phyloP scores from a whole-genome alignment of 1,140 invertebrate species.

The Zaprionus ghesquierei region DNA sequence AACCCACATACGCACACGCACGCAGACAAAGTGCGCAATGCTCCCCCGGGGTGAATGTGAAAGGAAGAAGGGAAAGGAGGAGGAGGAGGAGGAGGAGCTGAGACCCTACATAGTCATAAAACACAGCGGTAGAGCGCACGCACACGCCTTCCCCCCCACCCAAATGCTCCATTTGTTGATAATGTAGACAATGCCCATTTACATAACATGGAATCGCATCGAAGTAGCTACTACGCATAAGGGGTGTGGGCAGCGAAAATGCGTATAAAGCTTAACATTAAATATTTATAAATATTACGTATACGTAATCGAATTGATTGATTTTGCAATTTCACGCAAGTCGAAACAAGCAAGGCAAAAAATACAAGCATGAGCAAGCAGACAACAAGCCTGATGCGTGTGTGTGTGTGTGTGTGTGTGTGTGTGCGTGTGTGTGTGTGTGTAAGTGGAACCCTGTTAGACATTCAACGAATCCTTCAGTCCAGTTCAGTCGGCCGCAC shows the following conservation, averaged over 20 bases:
- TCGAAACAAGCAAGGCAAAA: conserved; percentile 52
- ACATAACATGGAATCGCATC: conserved; percentile 43
- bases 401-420: background rate
- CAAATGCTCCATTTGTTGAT: background rate
- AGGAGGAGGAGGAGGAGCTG: background rate
- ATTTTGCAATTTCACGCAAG: conserved; percentile 75
- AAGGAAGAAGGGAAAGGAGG: background rate
- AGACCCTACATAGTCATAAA: conserved; percentile 14
- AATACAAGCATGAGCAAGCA: conserved; percentile 8
- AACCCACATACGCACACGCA: conserved; percentile 1
- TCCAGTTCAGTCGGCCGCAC: background rate
- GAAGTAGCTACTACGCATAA: background rate
- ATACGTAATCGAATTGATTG: conserved; percentile 78
- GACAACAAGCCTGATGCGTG: background rate
- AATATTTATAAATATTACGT: conserved; percentile 77
- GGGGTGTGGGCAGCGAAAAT: conserved; percentile 21
- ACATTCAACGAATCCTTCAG: background rate
- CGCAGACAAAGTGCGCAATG: background rate
- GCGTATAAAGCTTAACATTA: conserved; percentile 62
- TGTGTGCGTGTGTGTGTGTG: background rate
- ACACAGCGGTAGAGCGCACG: conserved; percentile 10
- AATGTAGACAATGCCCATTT: conserved; percentile 47
- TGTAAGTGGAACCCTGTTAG: background rate
- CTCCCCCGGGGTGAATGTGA: background rate
- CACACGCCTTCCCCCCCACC: conserved; percentile 7